Evolutionary conservation across 2,797 vertebrate genomes (phyloP).

Genomic region (Chlorospingus semifuscus): DNA sequence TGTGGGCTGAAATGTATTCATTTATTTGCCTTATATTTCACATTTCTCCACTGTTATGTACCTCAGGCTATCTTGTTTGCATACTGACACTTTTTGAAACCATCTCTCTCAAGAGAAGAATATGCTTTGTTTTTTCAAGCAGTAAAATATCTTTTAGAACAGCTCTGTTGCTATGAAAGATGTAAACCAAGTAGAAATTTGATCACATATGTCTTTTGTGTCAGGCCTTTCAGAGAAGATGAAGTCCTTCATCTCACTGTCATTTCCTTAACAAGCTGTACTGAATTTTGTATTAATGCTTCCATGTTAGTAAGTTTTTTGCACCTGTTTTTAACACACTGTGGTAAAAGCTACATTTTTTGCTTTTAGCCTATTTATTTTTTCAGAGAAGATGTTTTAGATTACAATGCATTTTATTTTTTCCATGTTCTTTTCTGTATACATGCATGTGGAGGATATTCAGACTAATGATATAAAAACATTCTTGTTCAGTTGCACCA

Average conservation of each 20-base stretch:
- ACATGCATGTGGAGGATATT: background rate
- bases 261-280: background rate
- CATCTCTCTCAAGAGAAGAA: background rate
- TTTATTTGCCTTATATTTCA: background rate
- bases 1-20: background rate
- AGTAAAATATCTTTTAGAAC: background rate
- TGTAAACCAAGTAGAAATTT: background rate
- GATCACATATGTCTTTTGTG: background rate
- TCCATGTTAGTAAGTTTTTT: background rate
- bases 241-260: background rate
- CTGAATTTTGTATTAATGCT: background rate
- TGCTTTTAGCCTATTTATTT: background rate
- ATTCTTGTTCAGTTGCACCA: background rate
- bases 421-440: rapidly evolving
- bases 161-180: background rate
- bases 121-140: background rate
- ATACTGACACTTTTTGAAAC: background rate
- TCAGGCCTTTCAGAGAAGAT: background rate
- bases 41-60: background rate
- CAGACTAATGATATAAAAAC: background rate
- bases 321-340: background rate
- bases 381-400: background rate
- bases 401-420: background rate
- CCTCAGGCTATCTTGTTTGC: background rate
- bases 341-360: background rate